These are phyloP conservation scores for Caenorhabditis uteleia DNA, from an alignment of 2,888 invertebrate species.

Conservation along the genomic window DNA sequence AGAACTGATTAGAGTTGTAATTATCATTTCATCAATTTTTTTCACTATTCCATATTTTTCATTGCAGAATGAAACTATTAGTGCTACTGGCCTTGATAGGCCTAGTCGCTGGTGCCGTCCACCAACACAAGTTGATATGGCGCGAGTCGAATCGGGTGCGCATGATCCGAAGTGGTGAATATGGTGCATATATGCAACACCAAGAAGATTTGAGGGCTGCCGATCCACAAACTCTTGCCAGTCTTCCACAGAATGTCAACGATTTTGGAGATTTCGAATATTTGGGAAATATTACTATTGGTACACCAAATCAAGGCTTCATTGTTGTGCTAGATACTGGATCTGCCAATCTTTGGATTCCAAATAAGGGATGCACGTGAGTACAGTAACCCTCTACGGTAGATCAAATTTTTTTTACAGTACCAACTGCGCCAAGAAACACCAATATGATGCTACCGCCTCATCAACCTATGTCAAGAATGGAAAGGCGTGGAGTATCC, in stretches of 20 bases:
- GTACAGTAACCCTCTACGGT: too few relatives aligned
- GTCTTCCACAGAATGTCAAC: slow-evolving; percentile 39
- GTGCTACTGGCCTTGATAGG: slow-evolving; percentile 47
- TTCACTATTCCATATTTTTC: too few relatives aligned
- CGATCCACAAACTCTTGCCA: slow-evolving; percentile 26
- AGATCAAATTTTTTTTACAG: too few relatives aligned
- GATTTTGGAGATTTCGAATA: slow-evolving; percentile 56
- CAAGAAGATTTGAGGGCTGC: slow-evolving; percentile 24
- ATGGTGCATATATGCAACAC: slow-evolving; percentile 43
- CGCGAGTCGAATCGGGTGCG: slow-evolving; percentile 36
- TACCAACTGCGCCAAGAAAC: slow-evolving; percentile 72
- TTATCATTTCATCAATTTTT: too few relatives aligned
- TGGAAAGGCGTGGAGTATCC: slow-evolving; percentile 71
- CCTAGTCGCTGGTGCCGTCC: slow-evolving; percentile 50
- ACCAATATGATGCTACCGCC: slow-evolving; percentile 87
- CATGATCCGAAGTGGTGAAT: slow-evolving; percentile 46
- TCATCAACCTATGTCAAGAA: slow-evolving; percentile 77
- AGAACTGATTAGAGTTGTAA: too few relatives aligned
- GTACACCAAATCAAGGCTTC: slow-evolving; percentile 51
- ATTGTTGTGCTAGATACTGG: slow-evolving; percentile 60
- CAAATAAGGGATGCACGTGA: slow-evolving; percentile 40
- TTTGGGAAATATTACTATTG: slow-evolving; percentile 70
- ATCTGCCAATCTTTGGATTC: slow-evolving; percentile 59
- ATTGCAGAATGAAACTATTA: too few relatives aligned
- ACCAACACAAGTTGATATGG: slow-evolving; percentile 49